phyloP scores from a whole-genome alignment of 2,888 invertebrate genomes.

The Nomada flava region DNA sequence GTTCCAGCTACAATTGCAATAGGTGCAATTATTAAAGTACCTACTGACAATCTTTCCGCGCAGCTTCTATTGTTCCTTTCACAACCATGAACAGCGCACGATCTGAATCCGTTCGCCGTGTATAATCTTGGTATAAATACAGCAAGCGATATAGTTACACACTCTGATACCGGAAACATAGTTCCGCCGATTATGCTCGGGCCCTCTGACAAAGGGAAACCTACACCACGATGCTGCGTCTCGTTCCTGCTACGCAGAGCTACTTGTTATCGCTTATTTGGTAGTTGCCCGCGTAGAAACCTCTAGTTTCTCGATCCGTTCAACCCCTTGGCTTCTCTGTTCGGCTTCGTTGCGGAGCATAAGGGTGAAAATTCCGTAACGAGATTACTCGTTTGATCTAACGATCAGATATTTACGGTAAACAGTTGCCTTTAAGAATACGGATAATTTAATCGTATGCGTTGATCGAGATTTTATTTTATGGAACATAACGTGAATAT shows the following conservation, averaged over 20 bases:
- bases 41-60: not conserved
- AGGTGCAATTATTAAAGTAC: not conserved
- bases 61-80: not conserved
- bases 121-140: slow-evolving; percentile 47
- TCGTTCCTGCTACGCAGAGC: slow-evolving; percentile 5
- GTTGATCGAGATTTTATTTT: no score
- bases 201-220: slow-evolving; percentile 38
- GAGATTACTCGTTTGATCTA: not conserved
- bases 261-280: slow-evolving; percentile 54
- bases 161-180: slow-evolving; percentile 13
- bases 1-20: not conserved
- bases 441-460: no score
- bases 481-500: no score
- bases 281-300: slow-evolving; percentile 42
- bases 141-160: slow-evolving; percentile 11
- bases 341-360: not conserved
- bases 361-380: slow-evolving; percentile 3
- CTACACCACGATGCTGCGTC: slow-evolving; percentile 6
- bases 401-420: not conserved
- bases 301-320: slow-evolving; percentile 38
- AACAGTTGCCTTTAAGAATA: no score
- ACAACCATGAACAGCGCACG: slow-evolving; percentile 3
- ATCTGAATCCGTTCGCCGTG: slow-evolving; percentile 13
- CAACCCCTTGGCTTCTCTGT: slow-evolving; percentile 16
- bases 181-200: slow-evolving; percentile 36